Conservation (phyloP, 2,797 vertebrate genomes). For the Megalops cyprinoides region DNA sequence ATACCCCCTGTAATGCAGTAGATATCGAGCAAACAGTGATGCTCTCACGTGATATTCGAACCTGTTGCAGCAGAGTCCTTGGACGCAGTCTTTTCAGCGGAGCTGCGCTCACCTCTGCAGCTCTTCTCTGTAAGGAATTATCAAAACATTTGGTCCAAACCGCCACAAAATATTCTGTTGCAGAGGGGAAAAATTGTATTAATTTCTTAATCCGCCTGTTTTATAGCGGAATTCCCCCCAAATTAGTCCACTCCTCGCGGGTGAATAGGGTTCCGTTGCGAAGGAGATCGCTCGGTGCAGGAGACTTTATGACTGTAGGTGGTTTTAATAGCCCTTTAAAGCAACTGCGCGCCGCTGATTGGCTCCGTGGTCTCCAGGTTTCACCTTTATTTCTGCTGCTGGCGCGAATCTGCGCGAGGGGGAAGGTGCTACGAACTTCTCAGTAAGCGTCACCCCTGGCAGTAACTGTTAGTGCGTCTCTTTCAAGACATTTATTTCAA, state of each 20-base stretch:
- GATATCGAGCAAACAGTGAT: not conserved
- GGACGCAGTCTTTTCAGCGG: not conserved
- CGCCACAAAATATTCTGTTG: not conserved
- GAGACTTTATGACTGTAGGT: not conserved
- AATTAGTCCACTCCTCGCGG: not conserved
- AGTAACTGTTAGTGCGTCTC: too few relatives aligned
- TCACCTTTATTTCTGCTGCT: slow-evolving; percentile 20
- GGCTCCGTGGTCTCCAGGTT: slow-evolving; percentile 41
- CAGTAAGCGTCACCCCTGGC: not conserved
- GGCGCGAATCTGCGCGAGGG: not conserved
- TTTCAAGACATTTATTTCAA: too few relatives aligned
- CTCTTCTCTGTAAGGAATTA: not conserved
- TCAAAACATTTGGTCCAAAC: not conserved
- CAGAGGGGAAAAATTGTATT: not conserved
- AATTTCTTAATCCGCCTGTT: not conserved
- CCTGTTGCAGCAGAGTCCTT: not conserved
- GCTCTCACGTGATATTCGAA: not conserved
- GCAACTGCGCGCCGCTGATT: slow-evolving; percentile 46
- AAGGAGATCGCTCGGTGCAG: not conserved
- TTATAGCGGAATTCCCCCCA: not conserved
- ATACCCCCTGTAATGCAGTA: too few relatives aligned
- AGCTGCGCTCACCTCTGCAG: not conserved
- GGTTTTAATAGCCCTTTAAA: slow-evolving; percentile 49
- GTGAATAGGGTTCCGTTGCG: not conserved
- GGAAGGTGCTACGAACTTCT: not conserved